These are phyloP conservation scores for Numida meleagris DNA, from an alignment of 2,113 vertebrate genomes.

Conservation along the genomic window DNA sequence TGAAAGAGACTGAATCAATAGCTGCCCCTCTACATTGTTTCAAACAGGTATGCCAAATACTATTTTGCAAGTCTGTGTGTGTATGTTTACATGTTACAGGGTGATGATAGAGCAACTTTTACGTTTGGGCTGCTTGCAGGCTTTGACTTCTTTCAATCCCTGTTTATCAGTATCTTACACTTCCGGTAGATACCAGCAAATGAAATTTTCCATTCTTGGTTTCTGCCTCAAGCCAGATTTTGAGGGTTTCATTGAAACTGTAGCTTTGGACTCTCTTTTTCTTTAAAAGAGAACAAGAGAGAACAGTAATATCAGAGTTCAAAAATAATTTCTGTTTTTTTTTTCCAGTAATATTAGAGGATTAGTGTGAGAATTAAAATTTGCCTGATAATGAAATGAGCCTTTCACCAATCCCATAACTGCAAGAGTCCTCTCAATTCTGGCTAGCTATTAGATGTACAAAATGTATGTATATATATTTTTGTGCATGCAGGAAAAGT, in stretches of 20 bases:
- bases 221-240: conserved; percentile 8
- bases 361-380: background rate
- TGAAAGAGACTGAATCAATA: conserved; percentile 88
- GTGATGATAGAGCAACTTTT: background rate
- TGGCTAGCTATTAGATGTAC: background rate
- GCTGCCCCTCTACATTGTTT: conserved; percentile 89
- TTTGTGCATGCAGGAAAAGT: background rate
- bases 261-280: background rate
- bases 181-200: background rate
- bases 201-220: background rate
- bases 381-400: background rate
- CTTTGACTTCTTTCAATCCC: conserved; percentile 19
- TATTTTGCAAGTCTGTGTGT: background rate
- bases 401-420: background rate
- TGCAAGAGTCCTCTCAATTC: background rate
- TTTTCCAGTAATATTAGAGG: background rate
- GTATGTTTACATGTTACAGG: background rate
- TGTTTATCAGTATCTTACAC: conserved; percentile 15
- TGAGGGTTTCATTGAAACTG: background rate
- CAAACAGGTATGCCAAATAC: conserved; percentile 85
- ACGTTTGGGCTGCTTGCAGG: background rate
- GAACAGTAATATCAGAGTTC: background rate
- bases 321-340: background rate
- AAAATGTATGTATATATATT: background rate
- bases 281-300: background rate